Percentiles rank a stretch among this genome's conserved stretches.
Conservation (phyloP, 2,797 vertebrate genomes). For the Acanthornis magna region DNA sequence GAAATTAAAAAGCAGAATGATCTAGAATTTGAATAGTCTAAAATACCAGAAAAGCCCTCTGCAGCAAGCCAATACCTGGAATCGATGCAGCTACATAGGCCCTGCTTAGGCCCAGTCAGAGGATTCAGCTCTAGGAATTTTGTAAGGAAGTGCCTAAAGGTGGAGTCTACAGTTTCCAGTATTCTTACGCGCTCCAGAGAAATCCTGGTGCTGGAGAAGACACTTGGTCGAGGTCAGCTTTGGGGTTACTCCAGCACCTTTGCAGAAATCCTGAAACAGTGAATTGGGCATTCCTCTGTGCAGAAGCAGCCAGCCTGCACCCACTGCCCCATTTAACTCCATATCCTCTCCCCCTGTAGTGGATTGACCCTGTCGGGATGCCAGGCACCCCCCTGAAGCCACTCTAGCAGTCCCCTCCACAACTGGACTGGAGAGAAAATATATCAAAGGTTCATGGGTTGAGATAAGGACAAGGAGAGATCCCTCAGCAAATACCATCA, state of each 20-base stretch:
- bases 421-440: background rate
- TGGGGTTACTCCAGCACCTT: background rate
- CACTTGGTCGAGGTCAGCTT: background rate
- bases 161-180: background rate
- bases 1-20: background rate
- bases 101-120: background rate
- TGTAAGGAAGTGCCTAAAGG: background rate
- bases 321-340: fast-evolving
- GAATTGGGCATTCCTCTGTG: background rate
- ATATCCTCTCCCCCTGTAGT: background rate
- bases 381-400: background rate
- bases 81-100: background rate
- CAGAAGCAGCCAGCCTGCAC: background rate
- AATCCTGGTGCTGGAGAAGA: background rate
- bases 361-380: background rate
- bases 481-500: background rate
- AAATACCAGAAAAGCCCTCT: background rate
- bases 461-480: background rate
- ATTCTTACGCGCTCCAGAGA: background rate
- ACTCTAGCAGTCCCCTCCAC: background rate
- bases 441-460: background rate
- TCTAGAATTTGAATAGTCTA: background rate
- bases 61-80: background rate
- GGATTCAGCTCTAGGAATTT: background rate
- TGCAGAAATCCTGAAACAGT: background rate